phyloP scores from a whole-genome alignment of 2,113 vertebrate genomes.

The human region GRCh38 chr18:25205001-25205500 shows the following conservation, averaged over 20 bases:
- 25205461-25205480: not conserved
- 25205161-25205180: not conserved
- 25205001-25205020: not conserved
- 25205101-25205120: not conserved
- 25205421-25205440: not conserved
- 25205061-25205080: not conserved
- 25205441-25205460: not conserved
- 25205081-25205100: not conserved
- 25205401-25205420: not conserved
- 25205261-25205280: not conserved
- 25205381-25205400: not conserved
- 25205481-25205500: constrained; percentile 23
- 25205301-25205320: not conserved
- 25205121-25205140: not conserved
- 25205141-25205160: not conserved
- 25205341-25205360: not conserved
- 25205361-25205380: not conserved
- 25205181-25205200: not conserved
- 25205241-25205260: not conserved
- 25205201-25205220: not conserved
- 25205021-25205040: not conserved
- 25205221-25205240: not conserved
- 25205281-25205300: not conserved
- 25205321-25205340: constrained; percentile 1
- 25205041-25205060: not conserved